These are phyloP conservation scores for Pheucticus melanocephalus DNA, from an alignment of 2,113 vertebrate species.

Conservation along the genomic window DNA sequence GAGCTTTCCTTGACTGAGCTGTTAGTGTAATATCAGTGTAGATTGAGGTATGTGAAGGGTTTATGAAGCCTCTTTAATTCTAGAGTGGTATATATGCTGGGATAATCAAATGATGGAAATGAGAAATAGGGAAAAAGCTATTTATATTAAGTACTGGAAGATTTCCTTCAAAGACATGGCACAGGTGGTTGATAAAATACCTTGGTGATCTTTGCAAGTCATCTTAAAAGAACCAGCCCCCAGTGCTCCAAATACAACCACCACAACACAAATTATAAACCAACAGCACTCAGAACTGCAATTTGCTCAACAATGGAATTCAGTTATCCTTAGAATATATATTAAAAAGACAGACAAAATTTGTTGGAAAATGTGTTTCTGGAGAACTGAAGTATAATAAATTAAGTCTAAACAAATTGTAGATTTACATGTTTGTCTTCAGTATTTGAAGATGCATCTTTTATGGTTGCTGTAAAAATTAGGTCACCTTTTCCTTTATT, in stretches of 20 bases:
- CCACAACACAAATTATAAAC: background rate
- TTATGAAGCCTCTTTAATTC: background rate
- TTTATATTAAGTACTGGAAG: background rate
- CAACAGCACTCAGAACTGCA: background rate
- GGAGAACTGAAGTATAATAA: background rate
- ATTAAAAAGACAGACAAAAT: background rate
- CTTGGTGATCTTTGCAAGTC: background rate
- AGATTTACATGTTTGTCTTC: background rate
- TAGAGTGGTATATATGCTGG: background rate
- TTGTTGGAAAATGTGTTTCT: background rate
- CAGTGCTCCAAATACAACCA: accelerated
- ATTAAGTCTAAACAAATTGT: background rate
- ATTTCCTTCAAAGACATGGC: background rate
- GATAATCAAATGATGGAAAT: background rate
- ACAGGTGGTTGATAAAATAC: background rate
- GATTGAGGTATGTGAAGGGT: background rate
- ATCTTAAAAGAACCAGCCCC: background rate
- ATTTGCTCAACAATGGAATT: background rate
- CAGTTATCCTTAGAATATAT: background rate
- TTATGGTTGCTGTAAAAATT: background rate
- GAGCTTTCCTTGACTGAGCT: background rate
- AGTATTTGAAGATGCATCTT: background rate
- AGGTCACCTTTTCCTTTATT: background rate
- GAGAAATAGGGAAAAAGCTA: background rate
- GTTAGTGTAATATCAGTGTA: background rate